Base-by-base conservation (phyloP, 2,113 vertebrate species). In the Nothobranchius furzeri region DNA sequence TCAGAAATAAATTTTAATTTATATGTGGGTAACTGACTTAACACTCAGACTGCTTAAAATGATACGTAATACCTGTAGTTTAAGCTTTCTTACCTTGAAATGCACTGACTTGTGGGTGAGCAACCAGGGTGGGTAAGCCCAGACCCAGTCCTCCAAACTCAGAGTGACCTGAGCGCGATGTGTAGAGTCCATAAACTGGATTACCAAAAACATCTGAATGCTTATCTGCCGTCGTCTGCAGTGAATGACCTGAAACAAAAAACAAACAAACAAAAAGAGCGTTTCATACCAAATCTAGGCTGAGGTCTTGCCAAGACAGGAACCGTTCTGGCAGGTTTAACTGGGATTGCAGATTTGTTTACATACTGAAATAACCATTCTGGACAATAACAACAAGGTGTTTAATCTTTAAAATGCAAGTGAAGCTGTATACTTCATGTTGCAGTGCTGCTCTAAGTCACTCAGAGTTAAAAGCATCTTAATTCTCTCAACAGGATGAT, bases 61-160 rank as follows among this genome's bases (percentile, higher is more conserved):
- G 1, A 20, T 1, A 45, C 12, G 43, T 45, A 56, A 37, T 7
- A 58, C 25, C 6, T 20, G 2, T 4, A 69, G 17, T 1, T 17
- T 24, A 51, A 45, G 17, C 3, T 14, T 55, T 7, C 85, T 87
- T 90, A 95, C 95, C 94, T 93, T 94, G 92, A 90, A 94, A 92
- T 82, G 90, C 69, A 73, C 92, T 91, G 85, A 95, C 91, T 69
- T 95, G 95, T 73, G 95, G 88, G 75, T 92, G 92, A 84, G 93
- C 89, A 50, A 90, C 90, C 87, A 95, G 88, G 76, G 93, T 88
- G 70, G 94, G 92, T 89, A 95, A 88, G 83, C 93, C 93, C 85
- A 96, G 91, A 82, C 92, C 92, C 74, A 96, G 91, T 76, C 94
- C 93, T 90, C 95, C 94, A 72, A 95, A 95, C 81, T 94, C 94